Base-by-base conservation (phyloP, 1,140 invertebrate genomes). In the Ostrea edulis region DNA sequence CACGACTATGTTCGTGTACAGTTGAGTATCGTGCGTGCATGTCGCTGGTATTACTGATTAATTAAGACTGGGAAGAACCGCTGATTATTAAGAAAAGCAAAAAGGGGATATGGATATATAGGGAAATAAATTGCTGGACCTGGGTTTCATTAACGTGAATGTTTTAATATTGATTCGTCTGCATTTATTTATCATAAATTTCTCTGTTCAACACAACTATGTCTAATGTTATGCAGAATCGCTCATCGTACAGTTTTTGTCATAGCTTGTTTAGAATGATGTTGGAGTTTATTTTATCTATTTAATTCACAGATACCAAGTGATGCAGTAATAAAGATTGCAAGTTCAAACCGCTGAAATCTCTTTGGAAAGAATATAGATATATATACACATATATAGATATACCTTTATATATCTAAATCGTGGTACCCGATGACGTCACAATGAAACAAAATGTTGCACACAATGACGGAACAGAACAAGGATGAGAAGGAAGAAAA, bases 401-500 rank as follows among this genome's bases (percentile, higher is more conserved):
- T 44, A 44, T 62, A 62, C 14, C 17, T 71, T 9, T 22, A 22
- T 22, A 71, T 71, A 71, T 35, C 14, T 44, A 44, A 44, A 44
- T 14, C 25, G 29, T 71, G 29, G 25, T 71, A 71, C 9, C 68
- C 11, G 25, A 29, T 71, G 68, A 71, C 9, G 25, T 71, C 25
- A 82, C 51, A 82, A 82, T 54, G 82, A 52, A 2, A 52, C 52
- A 44, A 14, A 29, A 44, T 81, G 71, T 9, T 29, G 25, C 71
- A 81, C 5, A 52, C n/a, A 7, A 81, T 81, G 71, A 81, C 14
- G 52, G 82, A 82, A n/a, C 53, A n/a, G 44, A 35, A 82, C 44
- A 82, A n/a, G 8, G n/a, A 82, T 82, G 82, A 82, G 4, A 54
- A 52, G n/a, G 82, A 82, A 20, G 82, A 52, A 20, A 82, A 52